Base-by-base conservation (phyloP, 64 coral and sea anemone species). In the Actinia tenebrosa region DNA sequence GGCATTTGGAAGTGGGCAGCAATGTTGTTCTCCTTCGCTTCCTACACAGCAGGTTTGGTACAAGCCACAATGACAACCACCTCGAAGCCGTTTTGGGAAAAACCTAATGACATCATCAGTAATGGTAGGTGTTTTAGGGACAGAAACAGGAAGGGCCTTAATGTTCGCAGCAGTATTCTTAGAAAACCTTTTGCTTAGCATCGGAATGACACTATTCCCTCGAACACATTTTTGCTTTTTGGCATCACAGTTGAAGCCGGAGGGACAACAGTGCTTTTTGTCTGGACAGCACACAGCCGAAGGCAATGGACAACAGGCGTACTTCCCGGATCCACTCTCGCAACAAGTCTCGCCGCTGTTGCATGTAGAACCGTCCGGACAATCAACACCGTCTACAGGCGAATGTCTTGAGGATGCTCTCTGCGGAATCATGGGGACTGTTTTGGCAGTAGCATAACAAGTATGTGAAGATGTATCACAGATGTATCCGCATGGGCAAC, bases 231-330 rank as follows among this genome's bases (percentile, higher is more conserved):
- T 27, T 4, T 85, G 26, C 16, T 23, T 60, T 45, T 61, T 23
- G 7, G 25, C 56, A 45, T 84, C 58, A 26, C 44, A 92, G 30
- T 58, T 92, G 69, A 92, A 98, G 23, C 92, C 92, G 13, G 9
- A 11, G 3, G 95, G 95, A 45, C 95, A 98, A 84, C 95, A 98
- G 62, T 92, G 92, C 60, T 82, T 3, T 17, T 82, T 54, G 20
- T 98, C 95, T 22, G 54, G 17, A 84, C 95, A 98, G 78, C 95
- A 98, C 64, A 98, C 95, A 30, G 95, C 95, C 23, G 71, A 66
- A 15, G 87, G 92, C 22, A 94, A 42, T 3, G 95, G 92, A 84
- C 95, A 98, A 83, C 95, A 98, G 7, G 83, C 87, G 42, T 89
- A 98, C 20, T 14, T 10, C 14, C 56, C 78, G 42, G 19, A 52